Evolutionary conservation across 2,888 invertebrate species (phyloP), one percentile per base, ranked within the genome.

Genomic region (Phengaris alcon): DNA sequence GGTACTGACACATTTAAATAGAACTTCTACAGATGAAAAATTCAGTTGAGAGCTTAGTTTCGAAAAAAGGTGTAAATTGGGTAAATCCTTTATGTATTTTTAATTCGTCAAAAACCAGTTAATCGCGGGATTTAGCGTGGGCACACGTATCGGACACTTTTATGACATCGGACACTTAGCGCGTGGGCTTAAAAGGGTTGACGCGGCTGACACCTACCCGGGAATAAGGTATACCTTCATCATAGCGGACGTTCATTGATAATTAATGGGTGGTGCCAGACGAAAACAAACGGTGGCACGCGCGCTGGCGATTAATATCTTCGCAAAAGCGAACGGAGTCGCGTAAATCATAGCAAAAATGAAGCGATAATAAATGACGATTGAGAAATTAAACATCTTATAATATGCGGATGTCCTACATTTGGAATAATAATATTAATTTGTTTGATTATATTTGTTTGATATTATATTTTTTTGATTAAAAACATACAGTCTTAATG

Each of bases 271-370:
- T 81, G 88, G 85, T 88, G 91, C 89, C 91, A 91, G 84, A 93
- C 92, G 93, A 93, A 91, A 91, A 93, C 91, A 93, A 93, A 93
- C 91, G 88, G 84, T 85, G 88, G 88, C 85, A 88, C 89, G 90
- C 90, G 90, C 88, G 90, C 90, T 91, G 88, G 90, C 93, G 92
- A 93, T 93, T 93, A 92, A 93, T 93, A 93, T 93, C 92, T 90
- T 88, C 87, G 88, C 90, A 93, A 93, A 93, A 93, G 93, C 93
- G 92, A 90, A 91, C 88, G 86, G 83, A 87, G 89, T 87, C 89
- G 84, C 85, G 89, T 87, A 93, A 93, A 93, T 93, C 93, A 93
- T 93, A 92, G 91, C 90, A 90, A 82, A 85, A 87, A 89, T 64
- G 91, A 88, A 90, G 88, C 91, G 92, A 92, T 93, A 93, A 93